phyloP scores from a whole-genome alignment of 2,797 vertebrate genomes.

The Typhlichthys subterraneus region DNA sequence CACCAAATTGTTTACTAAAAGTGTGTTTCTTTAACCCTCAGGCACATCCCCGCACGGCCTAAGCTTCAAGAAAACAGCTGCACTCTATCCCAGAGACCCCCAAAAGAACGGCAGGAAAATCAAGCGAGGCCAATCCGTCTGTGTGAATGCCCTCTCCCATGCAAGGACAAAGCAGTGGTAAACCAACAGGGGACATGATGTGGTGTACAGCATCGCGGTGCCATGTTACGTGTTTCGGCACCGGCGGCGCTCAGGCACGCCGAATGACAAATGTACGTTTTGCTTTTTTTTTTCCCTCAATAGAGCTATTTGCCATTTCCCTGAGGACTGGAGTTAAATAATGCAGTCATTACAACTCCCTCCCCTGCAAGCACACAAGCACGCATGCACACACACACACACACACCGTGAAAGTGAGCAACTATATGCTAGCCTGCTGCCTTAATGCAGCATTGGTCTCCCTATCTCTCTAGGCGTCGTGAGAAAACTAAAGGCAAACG shows the following conservation, averaged over 20 bases:
- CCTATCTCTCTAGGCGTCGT: slow-evolving; percentile 17
- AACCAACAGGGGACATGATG: slow-evolving; percentile 29
- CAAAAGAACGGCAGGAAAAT: slow-evolving; percentile 54
- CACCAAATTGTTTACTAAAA: slow-evolving; percentile 21
- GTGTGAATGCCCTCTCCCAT: slow-evolving; percentile 58
- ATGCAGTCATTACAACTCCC: slow-evolving; percentile 51
- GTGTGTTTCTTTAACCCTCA: slow-evolving; percentile 47
- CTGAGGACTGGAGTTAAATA: slow-evolving; percentile 45
- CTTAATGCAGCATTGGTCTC: slow-evolving; percentile 8
- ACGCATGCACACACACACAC: no score
- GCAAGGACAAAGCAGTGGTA: slow-evolving; percentile 40
- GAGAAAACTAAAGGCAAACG: not conserved
- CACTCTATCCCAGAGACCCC: slow-evolving; percentile 42
- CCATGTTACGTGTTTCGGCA: slow-evolving; percentile 21
- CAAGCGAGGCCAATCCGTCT: slow-evolving; percentile 53
- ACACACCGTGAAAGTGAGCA: not conserved
- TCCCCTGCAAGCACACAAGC: not conserved
- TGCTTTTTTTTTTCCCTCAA: slow-evolving; percentile 34
- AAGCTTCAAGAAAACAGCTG: slow-evolving; percentile 41
- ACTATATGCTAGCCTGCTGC: slow-evolving; percentile 6
- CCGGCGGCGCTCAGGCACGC: slow-evolving; percentile 35
- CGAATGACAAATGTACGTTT: slow-evolving; percentile 46
- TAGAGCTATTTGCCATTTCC: slow-evolving; percentile 46
- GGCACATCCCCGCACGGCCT: slow-evolving; percentile 31
- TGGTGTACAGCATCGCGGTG: slow-evolving; percentile 13